These are phyloP conservation scores for Daktulosphaira vitifoliae DNA, from an alignment of 1,140 invertebrate species.

Conservation along the genomic window DNA sequence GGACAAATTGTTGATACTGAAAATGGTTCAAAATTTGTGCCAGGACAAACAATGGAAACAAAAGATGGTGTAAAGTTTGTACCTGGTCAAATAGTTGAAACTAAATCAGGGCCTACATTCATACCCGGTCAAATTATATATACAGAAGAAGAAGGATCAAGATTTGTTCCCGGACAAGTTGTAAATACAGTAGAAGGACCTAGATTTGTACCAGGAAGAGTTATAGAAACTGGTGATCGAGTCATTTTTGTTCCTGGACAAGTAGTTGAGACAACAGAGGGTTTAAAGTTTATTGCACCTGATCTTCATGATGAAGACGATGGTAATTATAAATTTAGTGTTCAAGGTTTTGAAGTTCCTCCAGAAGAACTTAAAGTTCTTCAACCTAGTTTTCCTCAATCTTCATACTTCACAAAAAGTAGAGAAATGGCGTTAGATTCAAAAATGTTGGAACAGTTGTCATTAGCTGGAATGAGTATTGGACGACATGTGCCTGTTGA, in stretches of 20 bases:
- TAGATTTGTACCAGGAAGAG: constrained; percentile 61
- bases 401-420: constrained; percentile 44
- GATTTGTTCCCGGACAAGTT: constrained; percentile 64
- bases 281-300: constrained; percentile 59
- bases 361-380: constrained; percentile 58
- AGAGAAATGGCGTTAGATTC: constrained; percentile 57
- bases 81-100: constrained; percentile 62
- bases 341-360: constrained; percentile 65
- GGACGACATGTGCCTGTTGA: constrained; percentile 55
- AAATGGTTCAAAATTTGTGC: constrained; percentile 58
- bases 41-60: constrained; percentile 60
- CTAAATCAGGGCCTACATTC: constrained; percentile 60
- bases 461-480: constrained; percentile 59
- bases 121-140: constrained; percentile 65
- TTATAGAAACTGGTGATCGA: constrained; percentile 57
- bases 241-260: constrained; percentile 62
- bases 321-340: constrained; percentile 55
- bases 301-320: constrained; percentile 57
- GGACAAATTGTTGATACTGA: constrained; percentile 61
- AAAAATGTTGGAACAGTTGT: constrained; percentile 57
- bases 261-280: constrained; percentile 61
- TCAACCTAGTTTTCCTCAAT: constrained; percentile 46
- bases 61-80: constrained; percentile 59
- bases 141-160: constrained; percentile 58
- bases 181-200: constrained; percentile 62